Base-by-base conservation (phyloP, 2,113 vertebrate species). In the Tretioscincus oriximinensis region DNA sequence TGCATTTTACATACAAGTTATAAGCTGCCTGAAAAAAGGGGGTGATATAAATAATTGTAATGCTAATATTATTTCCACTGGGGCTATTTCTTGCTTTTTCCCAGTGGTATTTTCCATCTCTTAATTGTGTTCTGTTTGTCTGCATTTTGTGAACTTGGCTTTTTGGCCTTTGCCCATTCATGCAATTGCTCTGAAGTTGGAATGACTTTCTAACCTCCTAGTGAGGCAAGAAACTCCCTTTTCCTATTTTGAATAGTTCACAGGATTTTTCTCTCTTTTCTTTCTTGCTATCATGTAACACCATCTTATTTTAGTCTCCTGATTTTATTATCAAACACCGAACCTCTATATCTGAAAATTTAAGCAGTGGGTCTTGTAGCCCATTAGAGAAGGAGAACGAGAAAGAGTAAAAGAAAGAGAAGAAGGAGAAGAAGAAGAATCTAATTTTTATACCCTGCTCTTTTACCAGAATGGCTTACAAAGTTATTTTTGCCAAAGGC, bases 121-220 rank as follows among this genome's bases (percentile, higher is more conserved):
- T 18, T 35, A 58, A 58, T 20, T 21, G 49, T 61, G 24, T 68
- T 5, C 82, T 58, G 18, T 31, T 63, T 51, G 54, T 31, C 54
- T n/a, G 14, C 45, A 54, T 61, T 51, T 29, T 12, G 11, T 10
- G 0, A 7, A 35, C 67, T 77, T 85, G 80, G 83, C 80, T 81
- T 80, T n/a, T 16, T 5, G 16, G 77, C 77, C 81, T 76, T 69
- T 14, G 29, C 73, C 84, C 85, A 74, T 47, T 22, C 75, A 65
- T 31, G 3, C 22, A 74, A 2, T n/a, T 7, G 28, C 24, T 47
- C n/a, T 24, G 26, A 8, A 75, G 29, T 47, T 18, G 67, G 65
- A 83, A 80, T 41, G 54, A 21, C 28, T 73, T 80, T 69, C 77
- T 20, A 35, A 2, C 77, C 76, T 60, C 76, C 76, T 12, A 21